Evolutionary conservation across 1,140 invertebrate genomes (phyloP).

Genomic region (Hylaeus anthracinus): DNA sequence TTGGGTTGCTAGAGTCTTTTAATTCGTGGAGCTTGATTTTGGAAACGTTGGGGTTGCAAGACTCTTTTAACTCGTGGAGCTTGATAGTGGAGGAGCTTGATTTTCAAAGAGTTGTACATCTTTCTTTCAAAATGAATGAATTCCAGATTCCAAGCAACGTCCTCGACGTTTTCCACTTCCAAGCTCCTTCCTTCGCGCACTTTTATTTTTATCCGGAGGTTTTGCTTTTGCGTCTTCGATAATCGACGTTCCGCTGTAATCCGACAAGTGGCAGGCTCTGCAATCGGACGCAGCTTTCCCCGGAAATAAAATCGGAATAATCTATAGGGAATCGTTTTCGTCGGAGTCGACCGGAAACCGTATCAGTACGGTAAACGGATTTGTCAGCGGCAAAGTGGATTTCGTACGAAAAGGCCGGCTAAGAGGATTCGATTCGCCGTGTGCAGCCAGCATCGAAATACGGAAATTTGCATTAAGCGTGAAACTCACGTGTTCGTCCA

Average conservation of each 20-base stretch:
- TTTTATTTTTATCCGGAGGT: no score
- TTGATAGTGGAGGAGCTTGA: no score
- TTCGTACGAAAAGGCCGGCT: conserved; percentile 46
- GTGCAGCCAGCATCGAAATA: conserved; percentile 40
- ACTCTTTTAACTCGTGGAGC: no score
- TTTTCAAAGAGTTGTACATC: no score
- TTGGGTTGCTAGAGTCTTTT: no score
- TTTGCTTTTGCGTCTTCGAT: no score
- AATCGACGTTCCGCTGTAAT: not conserved
- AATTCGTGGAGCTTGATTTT: no score
- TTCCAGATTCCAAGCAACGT: no score
- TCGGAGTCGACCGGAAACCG: conserved; percentile 53
- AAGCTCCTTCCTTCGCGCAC: no score
- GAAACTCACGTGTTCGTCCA: conserved; percentile 97
- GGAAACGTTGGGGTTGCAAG: no score
- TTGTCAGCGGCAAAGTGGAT: conserved; percentile 61
- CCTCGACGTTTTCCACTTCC: no score
- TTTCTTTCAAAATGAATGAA: no score
- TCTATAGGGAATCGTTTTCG: not conserved
- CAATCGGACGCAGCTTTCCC: not conserved
- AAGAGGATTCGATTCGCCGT: conserved; percentile 62
- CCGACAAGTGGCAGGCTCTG: not conserved
- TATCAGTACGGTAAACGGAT: conserved; percentile 67
- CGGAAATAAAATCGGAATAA: not conserved
- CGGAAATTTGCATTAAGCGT: conserved; percentile 41